A percentile compares a stretch with the other conserved stretches of the same genome.
These are phyloP conservation scores for Odontomachus brunneus DNA, from an alignment of 1,140 invertebrate genomes.

Conservation along the genomic window DNA sequence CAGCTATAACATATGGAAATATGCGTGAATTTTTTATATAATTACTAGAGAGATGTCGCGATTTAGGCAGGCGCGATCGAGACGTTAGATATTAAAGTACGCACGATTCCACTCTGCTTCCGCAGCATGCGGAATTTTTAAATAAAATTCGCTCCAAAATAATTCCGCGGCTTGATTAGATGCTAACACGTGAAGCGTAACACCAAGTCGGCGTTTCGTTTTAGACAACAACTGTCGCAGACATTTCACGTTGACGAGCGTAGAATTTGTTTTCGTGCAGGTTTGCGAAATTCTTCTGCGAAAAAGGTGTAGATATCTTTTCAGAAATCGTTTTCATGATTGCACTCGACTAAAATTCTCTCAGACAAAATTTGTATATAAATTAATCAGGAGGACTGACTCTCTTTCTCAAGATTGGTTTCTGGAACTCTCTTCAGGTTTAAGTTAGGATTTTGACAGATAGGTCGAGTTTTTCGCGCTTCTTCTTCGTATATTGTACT, in stretches of 20 bases:
- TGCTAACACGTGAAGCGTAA: constrained; percentile 26
- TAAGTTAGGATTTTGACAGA: too few species aligned
- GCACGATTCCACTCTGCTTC: too few species aligned
- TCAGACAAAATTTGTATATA: not conserved
- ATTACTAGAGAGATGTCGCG: too few species aligned
- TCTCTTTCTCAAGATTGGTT: not conserved
- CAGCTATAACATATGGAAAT: too few species aligned
- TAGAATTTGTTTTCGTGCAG: too few species aligned
- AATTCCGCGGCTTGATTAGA: constrained; percentile 66
- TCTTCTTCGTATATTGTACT: not conserved
- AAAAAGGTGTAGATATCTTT: not conserved
- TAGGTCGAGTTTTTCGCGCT: too few species aligned
- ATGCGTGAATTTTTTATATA: too few species aligned
- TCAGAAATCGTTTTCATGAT: not conserved
- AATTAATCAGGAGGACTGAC: not conserved
- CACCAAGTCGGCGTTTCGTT: constrained; percentile 2
- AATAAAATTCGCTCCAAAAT: constrained; percentile 71
- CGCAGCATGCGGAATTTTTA: constrained; percentile 72
- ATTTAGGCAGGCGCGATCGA: too few species aligned
- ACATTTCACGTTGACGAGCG: not conserved
- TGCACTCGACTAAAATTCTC: not conserved
- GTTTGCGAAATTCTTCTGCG: too few species aligned
- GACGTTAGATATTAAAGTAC: too few species aligned
- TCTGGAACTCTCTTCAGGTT: not conserved
- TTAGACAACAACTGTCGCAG: constrained; percentile 34